phyloP scores from a whole-genome alignment of 1,140 invertebrate genomes.

The Lepidostoma basale region DNA sequence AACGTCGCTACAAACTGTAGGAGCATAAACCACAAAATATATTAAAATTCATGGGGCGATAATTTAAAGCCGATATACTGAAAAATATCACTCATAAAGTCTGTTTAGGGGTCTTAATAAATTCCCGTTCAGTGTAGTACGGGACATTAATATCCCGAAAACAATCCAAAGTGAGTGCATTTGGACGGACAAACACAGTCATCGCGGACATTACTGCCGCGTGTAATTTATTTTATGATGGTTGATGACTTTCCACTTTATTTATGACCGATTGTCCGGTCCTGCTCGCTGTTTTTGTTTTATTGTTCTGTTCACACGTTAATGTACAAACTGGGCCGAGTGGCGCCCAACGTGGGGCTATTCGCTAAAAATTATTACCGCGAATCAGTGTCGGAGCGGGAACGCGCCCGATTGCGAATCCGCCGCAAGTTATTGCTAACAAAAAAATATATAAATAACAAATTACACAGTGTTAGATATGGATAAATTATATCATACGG shows the following conservation, averaged over 20 bases:
- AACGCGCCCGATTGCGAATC: no score
- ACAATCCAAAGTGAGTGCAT: slow-evolving; percentile 42
- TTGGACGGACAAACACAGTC: slow-evolving; percentile 31
- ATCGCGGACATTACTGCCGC: slow-evolving; percentile 30
- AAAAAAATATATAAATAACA: no score
- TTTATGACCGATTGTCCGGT: slow-evolving; percentile 40
- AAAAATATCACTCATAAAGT: slow-evolving; percentile 27
- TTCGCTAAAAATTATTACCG: not conserved
- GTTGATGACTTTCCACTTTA: slow-evolving; percentile 43
- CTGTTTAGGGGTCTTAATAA: slow-evolving; percentile 28
- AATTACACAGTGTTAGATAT: no score
- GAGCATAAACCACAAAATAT: no score
- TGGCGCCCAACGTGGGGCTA: not conserved
- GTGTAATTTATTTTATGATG: slow-evolving; percentile 43
- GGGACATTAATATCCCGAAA: slow-evolving; percentile 32
- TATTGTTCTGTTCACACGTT: slow-evolving; percentile 36
- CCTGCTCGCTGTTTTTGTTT: slow-evolving; percentile 36
- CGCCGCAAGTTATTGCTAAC: no score
- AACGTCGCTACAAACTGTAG: no score
- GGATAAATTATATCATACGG: no score
- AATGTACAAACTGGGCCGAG: slow-evolving; percentile 21
- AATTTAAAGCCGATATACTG: not conserved
- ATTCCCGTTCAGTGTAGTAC: slow-evolving; percentile 16
- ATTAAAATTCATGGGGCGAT: no score
- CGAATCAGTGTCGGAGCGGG: no score